phyloP scores from a whole-genome alignment of 2,113 vertebrate species.

The Polyodon spathula region DNA sequence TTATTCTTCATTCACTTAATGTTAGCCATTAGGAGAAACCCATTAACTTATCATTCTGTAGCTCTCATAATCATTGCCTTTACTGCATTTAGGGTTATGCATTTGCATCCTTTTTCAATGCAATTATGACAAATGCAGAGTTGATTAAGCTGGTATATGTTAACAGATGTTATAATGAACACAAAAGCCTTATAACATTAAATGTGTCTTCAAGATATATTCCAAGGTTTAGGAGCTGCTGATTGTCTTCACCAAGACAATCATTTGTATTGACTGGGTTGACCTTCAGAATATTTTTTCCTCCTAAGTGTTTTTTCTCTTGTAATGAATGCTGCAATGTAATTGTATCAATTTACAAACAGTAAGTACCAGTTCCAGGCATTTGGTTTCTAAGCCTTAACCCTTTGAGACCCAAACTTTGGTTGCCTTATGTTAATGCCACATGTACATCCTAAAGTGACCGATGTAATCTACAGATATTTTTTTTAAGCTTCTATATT shows the following conservation, averaged over 20 bases:
- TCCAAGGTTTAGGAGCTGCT: not conserved
- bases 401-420: too few relatives aligned
- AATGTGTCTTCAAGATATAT: not conserved
- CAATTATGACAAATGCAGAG: conserved; percentile 3
- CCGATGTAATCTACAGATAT: too few relatives aligned
- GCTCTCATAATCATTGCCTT: conserved; percentile 24
- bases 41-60: conserved; percentile 23
- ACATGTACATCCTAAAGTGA: too few relatives aligned
- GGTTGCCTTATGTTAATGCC: too few relatives aligned
- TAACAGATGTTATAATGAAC: not conserved
- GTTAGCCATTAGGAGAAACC: conserved; percentile 25
- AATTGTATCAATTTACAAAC: not conserved
- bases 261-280: not conserved
- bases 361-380: not conserved
- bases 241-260: not conserved
- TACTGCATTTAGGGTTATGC: conserved; percentile 17
- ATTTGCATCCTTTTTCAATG: not conserved
- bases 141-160: not conserved
- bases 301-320: not conserved
- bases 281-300: not conserved
- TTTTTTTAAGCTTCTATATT: too few relatives aligned
- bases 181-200: not conserved
- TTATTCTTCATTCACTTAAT: conserved; percentile 28
- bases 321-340: not conserved
- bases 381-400: too few relatives aligned